Base-by-base conservation (phyloP, 1,140 invertebrate species). In the Drosophila pruinosa region DNA sequence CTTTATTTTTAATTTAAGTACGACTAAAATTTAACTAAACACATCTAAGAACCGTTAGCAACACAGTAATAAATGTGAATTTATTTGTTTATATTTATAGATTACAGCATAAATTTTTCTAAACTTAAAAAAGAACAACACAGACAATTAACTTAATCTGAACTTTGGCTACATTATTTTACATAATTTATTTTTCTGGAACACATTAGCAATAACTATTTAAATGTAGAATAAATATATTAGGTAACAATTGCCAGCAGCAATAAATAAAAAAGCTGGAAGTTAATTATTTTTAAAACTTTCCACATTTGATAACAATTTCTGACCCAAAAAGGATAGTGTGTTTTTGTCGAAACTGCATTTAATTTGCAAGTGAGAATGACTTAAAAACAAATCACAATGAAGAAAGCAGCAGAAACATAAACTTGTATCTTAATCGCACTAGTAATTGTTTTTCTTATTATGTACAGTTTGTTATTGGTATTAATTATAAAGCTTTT, bases 101-200 rank as follows among this genome's bases (percentile, higher is more conserved):
- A 53, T 17, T 74, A 47, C 38, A 41, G 21, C 34, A 53, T 43
- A 61, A 77, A 47, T 74, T 85, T 71, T 5, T 19, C 73, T 85
- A 80, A 86, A 80, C 56, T 77, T 75, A 71, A 83, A 78, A 73
- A 65, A 65, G 39, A 64, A 57, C 28, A 34, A 61, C 50, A 43
- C 17, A 54, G 39, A 22, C 31, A 48, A 28, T 57, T 19, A 58
- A 67, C 79, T 75, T 72, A 82, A 38, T 34, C 41, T 56, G 47
- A 86, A 71, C 59, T 86, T 86, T 85, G 80, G 77, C 80, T 85
- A 85, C 45, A 53, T 70, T 57, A 67, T 81, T n/a, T n/a, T 74
- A 81, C 64, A 77, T 59, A 77, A 70, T 80, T 41, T 76, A 41
- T 65, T 78, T 31, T 31, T 75, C 68, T 81, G 74, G 82, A 86